phyloP scores from a whole-genome alignment of 2,888 invertebrate genomes.

The Athalia cordata region DNA sequence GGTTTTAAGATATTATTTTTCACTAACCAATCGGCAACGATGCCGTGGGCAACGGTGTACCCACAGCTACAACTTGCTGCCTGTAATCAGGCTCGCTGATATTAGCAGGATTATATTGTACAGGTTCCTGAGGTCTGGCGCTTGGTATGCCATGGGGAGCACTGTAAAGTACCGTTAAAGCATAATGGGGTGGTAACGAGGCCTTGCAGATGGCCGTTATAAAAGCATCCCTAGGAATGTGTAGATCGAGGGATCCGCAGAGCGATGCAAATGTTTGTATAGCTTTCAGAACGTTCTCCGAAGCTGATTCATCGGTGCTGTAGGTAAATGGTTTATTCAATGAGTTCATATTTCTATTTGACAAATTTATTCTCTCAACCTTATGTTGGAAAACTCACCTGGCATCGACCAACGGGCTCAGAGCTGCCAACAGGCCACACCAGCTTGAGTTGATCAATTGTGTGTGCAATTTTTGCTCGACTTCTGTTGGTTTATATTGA shows the following conservation, averaged over 20 bases:
- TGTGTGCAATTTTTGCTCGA: constrained; percentile 76
- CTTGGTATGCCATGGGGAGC: constrained; percentile 76
- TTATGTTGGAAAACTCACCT: constrained; percentile 74
- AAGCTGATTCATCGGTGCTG: constrained; percentile 93
- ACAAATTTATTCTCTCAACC: constrained; percentile 25
- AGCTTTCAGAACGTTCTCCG: constrained; percentile 93
- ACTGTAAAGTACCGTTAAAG: constrained; percentile 87
- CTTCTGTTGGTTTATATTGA: constrained; percentile 73
- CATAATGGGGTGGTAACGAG: constrained; percentile 97
- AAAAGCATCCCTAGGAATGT: constrained; percentile 93
- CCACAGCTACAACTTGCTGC: constrained; percentile 98
- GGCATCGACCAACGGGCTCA: constrained; percentile 94
- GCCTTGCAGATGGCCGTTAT: constrained; percentile 96
- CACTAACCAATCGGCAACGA: constrained; percentile 81
- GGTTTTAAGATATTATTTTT: constrained; percentile 3
- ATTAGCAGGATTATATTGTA: constrained; percentile 68
- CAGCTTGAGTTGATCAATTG: constrained; percentile 95
- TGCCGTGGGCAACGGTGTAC: constrained; percentile 93
- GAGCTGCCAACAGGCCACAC: constrained; percentile 94
- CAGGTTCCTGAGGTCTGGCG: constrained; percentile 65
- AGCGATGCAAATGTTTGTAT: constrained; percentile 93
- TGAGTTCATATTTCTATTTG: constrained; percentile 17
- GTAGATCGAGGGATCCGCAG: constrained; percentile 88
- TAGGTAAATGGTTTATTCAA: constrained; percentile 46
- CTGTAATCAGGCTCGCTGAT: constrained; percentile 85